phyloP scores from a whole-genome alignment of 2,888 invertebrate species.

The Nephrotoma guestfalica region DNA sequence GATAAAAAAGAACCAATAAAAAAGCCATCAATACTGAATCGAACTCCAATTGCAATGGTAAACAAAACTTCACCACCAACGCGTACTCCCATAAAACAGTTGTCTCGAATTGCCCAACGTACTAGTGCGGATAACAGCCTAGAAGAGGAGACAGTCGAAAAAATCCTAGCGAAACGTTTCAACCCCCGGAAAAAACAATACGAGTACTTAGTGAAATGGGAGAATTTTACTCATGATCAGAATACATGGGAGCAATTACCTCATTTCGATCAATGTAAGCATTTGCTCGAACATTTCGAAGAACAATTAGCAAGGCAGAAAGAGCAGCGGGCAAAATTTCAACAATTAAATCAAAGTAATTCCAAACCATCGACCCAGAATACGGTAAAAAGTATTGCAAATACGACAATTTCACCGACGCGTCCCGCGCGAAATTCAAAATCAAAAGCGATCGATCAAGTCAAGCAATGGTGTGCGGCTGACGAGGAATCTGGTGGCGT shows the following conservation, averaged over 20 bases:
- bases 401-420: slow-evolving; percentile 1
- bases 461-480: slow-evolving; percentile 71
- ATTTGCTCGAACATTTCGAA: slow-evolving; percentile 65
- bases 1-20: not conserved
- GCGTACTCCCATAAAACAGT: not conserved
- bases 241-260: slow-evolving; percentile 76
- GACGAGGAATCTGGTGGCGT: slow-evolving; percentile 33
- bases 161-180: slow-evolving; percentile 69
- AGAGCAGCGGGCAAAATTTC: slow-evolving; percentile 39
- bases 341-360: slow-evolving; percentile 8
- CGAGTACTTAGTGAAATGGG: slow-evolving; percentile 78
- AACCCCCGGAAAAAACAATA: slow-evolving; percentile 63
- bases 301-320: slow-evolving; percentile 62
- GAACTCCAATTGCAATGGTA: not conserved
- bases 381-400: slow-evolving; percentile 1
- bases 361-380: not conserved
- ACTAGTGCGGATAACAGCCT: slow-evolving; percentile 19
- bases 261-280: slow-evolving; percentile 61
- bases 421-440: slow-evolving; percentile 56
- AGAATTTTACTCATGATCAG: slow-evolving; percentile 62
- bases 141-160: slow-evolving; percentile 63
- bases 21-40: not conserved
- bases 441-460: slow-evolving; percentile 65
- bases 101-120: not conserved
- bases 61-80: not conserved